A percentile compares a stretch with the other conserved stretches of the same genome.
Conservation (phyloP, 2,888 invertebrate species). For the Lamproptera curius region DNA sequence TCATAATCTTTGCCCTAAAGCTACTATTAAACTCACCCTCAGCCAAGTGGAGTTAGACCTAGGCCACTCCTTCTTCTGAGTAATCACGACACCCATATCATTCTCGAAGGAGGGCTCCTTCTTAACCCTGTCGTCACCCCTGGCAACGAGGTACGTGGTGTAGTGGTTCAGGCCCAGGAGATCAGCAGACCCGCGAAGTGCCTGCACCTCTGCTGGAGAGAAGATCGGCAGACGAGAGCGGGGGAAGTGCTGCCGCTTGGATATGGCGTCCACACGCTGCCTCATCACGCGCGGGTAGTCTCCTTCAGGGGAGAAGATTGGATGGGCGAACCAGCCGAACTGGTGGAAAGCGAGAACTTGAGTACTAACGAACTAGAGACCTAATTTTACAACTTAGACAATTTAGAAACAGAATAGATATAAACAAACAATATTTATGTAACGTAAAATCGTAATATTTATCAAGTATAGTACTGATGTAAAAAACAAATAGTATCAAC, state of each 20-base stretch:
- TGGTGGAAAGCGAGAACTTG: too few species aligned
- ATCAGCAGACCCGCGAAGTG: conserved; percentile 81
- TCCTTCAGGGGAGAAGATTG: conserved; percentile 79
- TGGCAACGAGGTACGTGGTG: conserved; percentile 72
- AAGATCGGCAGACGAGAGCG: conserved; percentile 81
- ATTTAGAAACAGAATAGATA: too few species aligned
- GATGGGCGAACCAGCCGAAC: conserved; percentile 83
- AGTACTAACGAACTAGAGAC: too few species aligned
- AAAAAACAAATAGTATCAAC: too few species aligned
- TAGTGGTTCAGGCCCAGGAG: conserved; percentile 88
- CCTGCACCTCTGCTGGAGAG: conserved; percentile 76
- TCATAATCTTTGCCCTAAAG: too few species aligned
- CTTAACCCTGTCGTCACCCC: conserved; percentile 36
- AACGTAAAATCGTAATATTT: too few species aligned
- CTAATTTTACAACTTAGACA: too few species aligned
- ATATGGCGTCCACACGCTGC: conserved; percentile 73
- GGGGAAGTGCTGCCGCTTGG: conserved; percentile 75
- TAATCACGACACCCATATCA: conserved; percentile 54
- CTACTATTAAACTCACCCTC: conserved; percentile 44
- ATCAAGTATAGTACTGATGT: too few species aligned
- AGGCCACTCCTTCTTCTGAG: conserved; percentile 70
- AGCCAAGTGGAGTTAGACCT: conserved; percentile 69
- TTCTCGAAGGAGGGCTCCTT: conserved; percentile 49
- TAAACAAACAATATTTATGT: too few species aligned
- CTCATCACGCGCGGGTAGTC: conserved; percentile 84